These are phyloP conservation scores for Gopherus flavomarginatus DNA, from an alignment of 2,113 vertebrate species.

Conservation along the genomic window DNA sequence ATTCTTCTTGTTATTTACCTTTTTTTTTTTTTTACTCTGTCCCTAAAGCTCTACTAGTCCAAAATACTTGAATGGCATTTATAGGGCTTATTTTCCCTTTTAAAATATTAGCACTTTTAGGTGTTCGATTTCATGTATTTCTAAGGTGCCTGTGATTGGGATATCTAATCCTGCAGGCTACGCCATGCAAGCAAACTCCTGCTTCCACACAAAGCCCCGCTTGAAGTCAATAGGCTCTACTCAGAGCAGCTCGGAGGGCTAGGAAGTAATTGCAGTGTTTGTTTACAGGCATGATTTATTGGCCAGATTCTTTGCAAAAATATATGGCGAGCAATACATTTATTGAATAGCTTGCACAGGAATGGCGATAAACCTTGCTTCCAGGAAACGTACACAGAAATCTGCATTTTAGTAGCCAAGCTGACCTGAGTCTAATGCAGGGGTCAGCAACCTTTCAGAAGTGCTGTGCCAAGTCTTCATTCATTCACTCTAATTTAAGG, in stretches of 20 bases:
- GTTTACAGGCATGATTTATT: accelerated
- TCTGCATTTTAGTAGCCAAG: neutral
- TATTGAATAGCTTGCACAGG: neutral
- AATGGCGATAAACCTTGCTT: accelerated
- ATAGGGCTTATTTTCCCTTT: neutral
- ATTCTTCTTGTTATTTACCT: accelerated
- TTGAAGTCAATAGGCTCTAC: neutral
- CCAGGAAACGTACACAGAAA: accelerated
- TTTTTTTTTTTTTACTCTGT: neutral
- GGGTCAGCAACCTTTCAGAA: no score
- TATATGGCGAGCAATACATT: neutral
- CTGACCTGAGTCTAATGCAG: no score
- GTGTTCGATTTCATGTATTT: neutral
- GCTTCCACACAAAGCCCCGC: neutral
- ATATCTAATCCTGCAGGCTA: accelerated
- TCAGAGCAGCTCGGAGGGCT: neutral
- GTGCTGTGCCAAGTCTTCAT: no score
- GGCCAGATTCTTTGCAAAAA: neutral
- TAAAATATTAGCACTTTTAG: neutral
- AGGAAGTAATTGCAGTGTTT: neutral
- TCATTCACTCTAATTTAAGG: no score
- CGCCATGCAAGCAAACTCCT: accelerated
- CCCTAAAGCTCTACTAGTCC: neutral
- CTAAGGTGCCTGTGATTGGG: accelerated
- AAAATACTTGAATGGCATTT: accelerated